Evolutionary conservation across 1,140 invertebrate genomes (phyloP), one percentile per base, ranked within the genome.

Genomic region (Bathynomus jamesi): DNA sequence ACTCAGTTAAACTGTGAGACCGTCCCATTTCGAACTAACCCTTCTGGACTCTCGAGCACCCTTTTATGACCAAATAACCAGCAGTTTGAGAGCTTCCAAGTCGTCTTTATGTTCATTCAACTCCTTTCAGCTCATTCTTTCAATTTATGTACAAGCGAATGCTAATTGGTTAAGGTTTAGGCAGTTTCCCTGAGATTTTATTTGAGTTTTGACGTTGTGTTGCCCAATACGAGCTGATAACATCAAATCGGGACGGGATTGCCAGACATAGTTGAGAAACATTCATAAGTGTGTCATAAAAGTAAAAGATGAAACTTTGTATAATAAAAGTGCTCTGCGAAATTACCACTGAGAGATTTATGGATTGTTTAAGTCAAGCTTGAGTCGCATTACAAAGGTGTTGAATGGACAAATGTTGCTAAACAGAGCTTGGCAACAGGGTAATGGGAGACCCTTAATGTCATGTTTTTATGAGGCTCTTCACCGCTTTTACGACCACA

Each of bases 211-310:
- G 40, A 53, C 40, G 40, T 53, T 53, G 40, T 53, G 40, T 53
- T 53, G 40, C 40, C 40, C 40, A 53, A 53, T 53, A 53, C 40
- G 40, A 53, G 40, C 40, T 53, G 40, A 53, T 53, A 53, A 53
- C 40, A 53, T 53, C 40, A 53, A 53, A 53, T 53, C 21, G 40
- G 21, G 40, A 17, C 40, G 11, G 40, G 40, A 53, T 53, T 53
- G 40, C 40, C 40, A 53, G 40, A 53, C 40, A 53, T 53, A 21
- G 11, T 53, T 53, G 40, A 53, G 21, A 53, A 53, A 53, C 21
- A 53, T 53, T 53, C 40, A 21, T 53, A 53, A 53, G 21, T 53
- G 40, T 21, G 40, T 53, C 40, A 53, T 53, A 53, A 53, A 53
- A n/a, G n/a, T n/a, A n/a, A n/a, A 21, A 53, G 11, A 53, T 53